Conservation (phyloP, 2,113 vertebrate species). For the Equus przewalskii region DNA sequence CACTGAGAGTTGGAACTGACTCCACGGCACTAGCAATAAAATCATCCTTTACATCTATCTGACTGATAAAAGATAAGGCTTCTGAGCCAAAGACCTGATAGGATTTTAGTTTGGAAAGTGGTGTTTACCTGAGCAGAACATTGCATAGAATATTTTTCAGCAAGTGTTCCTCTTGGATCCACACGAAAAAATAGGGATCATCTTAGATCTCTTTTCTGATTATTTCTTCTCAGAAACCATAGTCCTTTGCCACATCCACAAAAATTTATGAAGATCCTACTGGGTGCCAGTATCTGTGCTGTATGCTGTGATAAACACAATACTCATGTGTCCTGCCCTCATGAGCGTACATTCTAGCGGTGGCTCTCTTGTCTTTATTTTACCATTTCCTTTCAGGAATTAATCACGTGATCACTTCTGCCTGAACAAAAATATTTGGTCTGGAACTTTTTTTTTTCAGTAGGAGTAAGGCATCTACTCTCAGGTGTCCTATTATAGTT, state of each 20-base stretch:
- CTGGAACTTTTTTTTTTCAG: neutral
- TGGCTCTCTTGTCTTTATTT: neutral
- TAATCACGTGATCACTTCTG: neutral
- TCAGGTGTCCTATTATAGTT: neutral
- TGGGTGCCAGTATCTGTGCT: neutral
- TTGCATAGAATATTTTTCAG: neutral
- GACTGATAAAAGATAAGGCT: neutral
- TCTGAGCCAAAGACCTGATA: neutral
- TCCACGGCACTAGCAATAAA: neutral
- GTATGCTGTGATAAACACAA: neutral
- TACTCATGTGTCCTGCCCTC: rapidly evolving
- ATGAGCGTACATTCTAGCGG: neutral
- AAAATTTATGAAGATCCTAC: neutral
- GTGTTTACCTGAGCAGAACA: neutral
- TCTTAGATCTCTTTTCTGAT: conserved; percentile 15
- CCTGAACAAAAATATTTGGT: neutral
- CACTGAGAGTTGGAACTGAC: too few species aligned
- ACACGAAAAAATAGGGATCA: neutral
- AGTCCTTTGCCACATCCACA: neutral
- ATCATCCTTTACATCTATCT: neutral
- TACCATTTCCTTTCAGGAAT: neutral
- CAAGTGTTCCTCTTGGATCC: neutral
- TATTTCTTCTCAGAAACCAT: neutral
- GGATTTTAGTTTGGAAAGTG: neutral
- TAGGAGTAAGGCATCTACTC: neutral